Evolutionary conservation across 2,113 vertebrate species (phyloP), one percentile per base, ranked within the genome.

Genomic region (Mustela lutreola): DNA sequence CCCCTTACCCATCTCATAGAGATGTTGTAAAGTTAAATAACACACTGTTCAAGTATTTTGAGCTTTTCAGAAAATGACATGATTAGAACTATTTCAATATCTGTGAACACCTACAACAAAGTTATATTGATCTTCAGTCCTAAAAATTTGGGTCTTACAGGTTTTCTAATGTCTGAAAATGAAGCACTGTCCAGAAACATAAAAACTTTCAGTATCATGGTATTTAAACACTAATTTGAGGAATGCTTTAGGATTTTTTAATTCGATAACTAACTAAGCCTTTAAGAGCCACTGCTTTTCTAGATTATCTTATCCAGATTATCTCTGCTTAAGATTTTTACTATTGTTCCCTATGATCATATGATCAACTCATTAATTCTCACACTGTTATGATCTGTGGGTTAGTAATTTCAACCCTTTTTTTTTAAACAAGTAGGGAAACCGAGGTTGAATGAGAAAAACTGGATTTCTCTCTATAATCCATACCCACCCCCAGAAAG

Each of bases 221-320:
- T 28, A 89, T 71, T 78, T 92, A 92, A 94, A 95, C 9, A 81
- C 16, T 70, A 94, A 89, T 62, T 65, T 71, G 58, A 53, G 4
- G 26, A 60, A 89, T 24, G 7, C 1, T 18, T 96, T 24, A 48
- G 11, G 18, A 22, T 79, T 79, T 63, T 62, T 89, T 73, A 71
- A 70, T 11, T 48, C 89, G 48, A n/a, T 56, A 89, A 79, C 65
- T 89, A 24, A 53, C 15, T 36, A 63, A 82, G 8, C 0, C 60
- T 65, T 75, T 75, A 60, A 62, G 14, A 97, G 67, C 28, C 36
- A 93, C 11, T 60, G 28, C 19, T 80, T 88, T 81, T 85, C 16
- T 86, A 75, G 22, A 50, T 58, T 33, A 7, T 28, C 65, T 82
- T 62, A 1, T 65, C 67, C 42, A 89, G 36, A 70, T 11, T 11